These are phyloP conservation scores for Hypselothyrea guttata DNA, from an alignment of 2,888 invertebrate species.

Conservation along the genomic window DNA sequence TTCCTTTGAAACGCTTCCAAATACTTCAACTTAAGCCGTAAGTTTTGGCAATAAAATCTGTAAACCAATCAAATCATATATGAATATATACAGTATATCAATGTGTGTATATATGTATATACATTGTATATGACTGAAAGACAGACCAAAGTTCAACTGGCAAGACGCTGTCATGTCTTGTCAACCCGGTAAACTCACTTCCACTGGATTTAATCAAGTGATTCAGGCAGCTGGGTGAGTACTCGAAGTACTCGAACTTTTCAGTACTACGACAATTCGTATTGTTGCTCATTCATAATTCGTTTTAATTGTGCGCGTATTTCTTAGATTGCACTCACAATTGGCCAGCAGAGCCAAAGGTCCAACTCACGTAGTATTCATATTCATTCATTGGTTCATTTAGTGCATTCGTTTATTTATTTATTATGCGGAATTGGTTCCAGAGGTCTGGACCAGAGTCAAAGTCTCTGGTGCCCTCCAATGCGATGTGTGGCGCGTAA, in stretches of 20 bases:
- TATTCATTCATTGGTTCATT: constrained; percentile 59
- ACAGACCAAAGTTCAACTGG: constrained; percentile 27
- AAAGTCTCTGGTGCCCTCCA: constrained; percentile 33
- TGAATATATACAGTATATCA: too few species aligned
- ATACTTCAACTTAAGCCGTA: too few species aligned
- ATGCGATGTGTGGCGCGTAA: constrained; percentile 70
- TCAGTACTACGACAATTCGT: too few species aligned
- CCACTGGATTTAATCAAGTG: constrained; percentile 45
- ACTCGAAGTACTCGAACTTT: too few species aligned
- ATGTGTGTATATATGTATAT: too few species aligned
- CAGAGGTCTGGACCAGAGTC: constrained; percentile 36
- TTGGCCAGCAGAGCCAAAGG: constrained; percentile 40
- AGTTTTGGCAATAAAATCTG: too few species aligned
- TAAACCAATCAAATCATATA: too few species aligned
- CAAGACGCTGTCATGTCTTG: constrained; percentile 18
- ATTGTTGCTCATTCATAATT: constrained; percentile 68
- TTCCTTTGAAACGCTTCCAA: too few species aligned
- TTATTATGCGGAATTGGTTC: constrained; percentile 60
- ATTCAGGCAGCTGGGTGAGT: constrained; percentile 3
- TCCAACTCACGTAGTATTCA: constrained; percentile 1
- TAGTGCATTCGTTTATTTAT: constrained; percentile 37
- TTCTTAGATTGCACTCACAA: constrained; percentile 30
- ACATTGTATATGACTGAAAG: too few species aligned
- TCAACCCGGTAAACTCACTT: constrained; percentile 66
- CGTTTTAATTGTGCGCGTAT: constrained; percentile 59